phyloP scores from a whole-genome alignment of 2,113 vertebrate genomes.

The Prionailurus viverrinus region DNA sequence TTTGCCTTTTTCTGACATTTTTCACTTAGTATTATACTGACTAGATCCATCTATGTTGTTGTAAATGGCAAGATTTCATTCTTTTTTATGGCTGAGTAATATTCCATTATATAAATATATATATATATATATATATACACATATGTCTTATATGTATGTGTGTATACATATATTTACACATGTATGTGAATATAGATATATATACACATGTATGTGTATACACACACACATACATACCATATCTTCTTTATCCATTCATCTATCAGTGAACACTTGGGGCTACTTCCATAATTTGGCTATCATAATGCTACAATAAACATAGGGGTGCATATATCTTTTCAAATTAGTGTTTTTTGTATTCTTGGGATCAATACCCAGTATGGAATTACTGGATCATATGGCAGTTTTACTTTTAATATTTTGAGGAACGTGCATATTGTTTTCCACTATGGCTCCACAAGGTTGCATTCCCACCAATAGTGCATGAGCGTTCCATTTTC shows the following conservation, averaged over 20 bases:
- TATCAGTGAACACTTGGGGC: background rate
- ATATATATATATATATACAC: rapidly evolving
- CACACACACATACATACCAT: background rate
- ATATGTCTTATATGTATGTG: background rate
- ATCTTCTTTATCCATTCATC: background rate
- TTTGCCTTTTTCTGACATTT: background rate
- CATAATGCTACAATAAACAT: background rate
- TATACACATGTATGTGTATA: too few species aligned
- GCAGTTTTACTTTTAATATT: background rate
- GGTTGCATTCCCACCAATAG: background rate
- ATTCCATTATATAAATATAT: background rate
- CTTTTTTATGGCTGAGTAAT: background rate
- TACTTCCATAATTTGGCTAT: background rate
- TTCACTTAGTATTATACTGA: background rate
- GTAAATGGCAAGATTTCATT: background rate
- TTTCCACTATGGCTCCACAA: background rate
- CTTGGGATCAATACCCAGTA: background rate
- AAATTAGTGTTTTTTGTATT: background rate
- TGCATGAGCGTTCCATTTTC: background rate
- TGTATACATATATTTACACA: background rate
- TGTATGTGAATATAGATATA: too few species aligned
- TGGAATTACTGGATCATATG: background rate
- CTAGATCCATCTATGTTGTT: background rate
- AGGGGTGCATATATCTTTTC: background rate
- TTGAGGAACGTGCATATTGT: background rate